Evolutionary conservation across 2,888 invertebrate genomes (phyloP).

Genomic region (Carpatolechia fugitivella): DNA sequence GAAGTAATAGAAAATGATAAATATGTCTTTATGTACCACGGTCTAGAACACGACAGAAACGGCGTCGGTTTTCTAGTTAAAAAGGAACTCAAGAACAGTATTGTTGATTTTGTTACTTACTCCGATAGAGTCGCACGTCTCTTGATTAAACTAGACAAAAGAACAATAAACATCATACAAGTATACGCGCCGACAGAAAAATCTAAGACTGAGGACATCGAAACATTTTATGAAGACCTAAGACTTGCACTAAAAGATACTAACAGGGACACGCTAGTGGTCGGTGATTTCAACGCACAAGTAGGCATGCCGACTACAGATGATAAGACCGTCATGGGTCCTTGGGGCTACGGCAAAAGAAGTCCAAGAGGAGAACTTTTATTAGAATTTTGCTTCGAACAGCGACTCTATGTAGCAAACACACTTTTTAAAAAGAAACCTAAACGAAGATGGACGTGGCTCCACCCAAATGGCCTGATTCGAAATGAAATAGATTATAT

Average conservation of each 20-base stretch:
- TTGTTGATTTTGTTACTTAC: slow-evolving; percentile 3
- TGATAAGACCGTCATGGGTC: not conserved
- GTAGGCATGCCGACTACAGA: slow-evolving; percentile 3
- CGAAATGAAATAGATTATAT: slow-evolving; percentile 11
- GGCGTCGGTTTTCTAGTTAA: slow-evolving; percentile 15
- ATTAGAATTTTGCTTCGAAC: slow-evolving; percentile 9
- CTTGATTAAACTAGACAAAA: not conserved
- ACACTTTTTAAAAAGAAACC: slow-evolving; percentile 2
- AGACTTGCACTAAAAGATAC: not conserved
- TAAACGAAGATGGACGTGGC: slow-evolving; percentile 13
- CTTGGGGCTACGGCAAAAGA: slow-evolving; percentile 10
- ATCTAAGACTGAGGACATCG: not conserved
- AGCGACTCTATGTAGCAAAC: slow-evolving; percentile 4
- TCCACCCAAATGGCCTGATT: slow-evolving; percentile 1
- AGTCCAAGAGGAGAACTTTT: slow-evolving; percentile 10
- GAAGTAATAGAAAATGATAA: slow-evolving; percentile 12
- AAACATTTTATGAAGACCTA: slow-evolving; percentile 7
- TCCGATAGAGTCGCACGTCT: slow-evolving; percentile 13
- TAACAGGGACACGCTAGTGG: not conserved
- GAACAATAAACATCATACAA: slow-evolving; percentile 12
- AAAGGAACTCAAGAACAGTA: slow-evolving; percentile 1
- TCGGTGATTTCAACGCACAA: slow-evolving; percentile 15
- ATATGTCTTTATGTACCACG: slow-evolving; percentile 15
- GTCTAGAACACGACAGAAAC: slow-evolving; percentile 13
- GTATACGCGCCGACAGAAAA: slow-evolving; percentile 15